A percentile compares a stretch with the other conserved stretches of the same genome.
Evolutionary conservation across 1,140 invertebrate genomes (phyloP).

Genomic region (Pemphigus obesinymphae): DNA sequence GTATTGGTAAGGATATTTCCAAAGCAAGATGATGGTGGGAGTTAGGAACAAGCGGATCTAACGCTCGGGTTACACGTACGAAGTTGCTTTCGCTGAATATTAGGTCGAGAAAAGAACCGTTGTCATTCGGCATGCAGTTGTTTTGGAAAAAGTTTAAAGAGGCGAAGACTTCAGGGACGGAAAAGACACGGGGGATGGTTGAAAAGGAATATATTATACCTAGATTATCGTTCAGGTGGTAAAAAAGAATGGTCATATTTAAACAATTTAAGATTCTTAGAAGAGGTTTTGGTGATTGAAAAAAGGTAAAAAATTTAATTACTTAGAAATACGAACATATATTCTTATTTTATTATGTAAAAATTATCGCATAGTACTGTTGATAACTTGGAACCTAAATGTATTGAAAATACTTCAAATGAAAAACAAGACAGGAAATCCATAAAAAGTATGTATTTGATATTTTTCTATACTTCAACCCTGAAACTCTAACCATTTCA

Average conservation of each 20-base stretch:
- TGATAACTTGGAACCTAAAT: neutral
- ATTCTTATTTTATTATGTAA: neutral
- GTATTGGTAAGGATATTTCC: no score
- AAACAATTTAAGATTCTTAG: neutral
- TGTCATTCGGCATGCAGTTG: no score
- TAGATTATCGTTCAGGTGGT: neutral
- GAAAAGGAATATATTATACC: no score
- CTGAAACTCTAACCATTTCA: neutral
- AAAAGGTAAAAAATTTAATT: conserved; percentile 10
- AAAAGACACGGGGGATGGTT: no score
- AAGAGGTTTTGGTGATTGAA: neutral
- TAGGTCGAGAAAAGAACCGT: no score
- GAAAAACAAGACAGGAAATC: no score
- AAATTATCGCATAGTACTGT: neutral
- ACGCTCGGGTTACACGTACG: no score
- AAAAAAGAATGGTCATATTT: neutral
- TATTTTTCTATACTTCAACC: neutral
- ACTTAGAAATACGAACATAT: neutral
- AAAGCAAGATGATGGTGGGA: no score
- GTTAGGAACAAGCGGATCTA: no score
- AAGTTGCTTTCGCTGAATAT: no score
- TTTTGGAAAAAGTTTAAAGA: no score
- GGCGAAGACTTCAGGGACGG: no score
- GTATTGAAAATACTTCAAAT: neutral
- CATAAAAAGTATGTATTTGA: neutral